Base-by-base conservation (phyloP, 2,888 invertebrate species). In the Lasioglossum marginatum region DNA sequence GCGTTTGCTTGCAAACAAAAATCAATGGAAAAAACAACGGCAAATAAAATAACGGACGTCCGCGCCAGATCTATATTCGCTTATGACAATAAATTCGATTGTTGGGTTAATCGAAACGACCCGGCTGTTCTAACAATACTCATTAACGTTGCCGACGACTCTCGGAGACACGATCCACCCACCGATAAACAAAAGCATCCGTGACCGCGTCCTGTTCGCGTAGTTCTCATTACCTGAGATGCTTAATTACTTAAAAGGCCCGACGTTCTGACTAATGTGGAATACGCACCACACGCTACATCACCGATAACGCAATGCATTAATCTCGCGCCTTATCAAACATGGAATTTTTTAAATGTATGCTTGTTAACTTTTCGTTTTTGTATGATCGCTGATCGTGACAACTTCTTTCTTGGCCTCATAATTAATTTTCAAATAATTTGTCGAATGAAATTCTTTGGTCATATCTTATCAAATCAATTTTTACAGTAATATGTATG, bases 101-200 rank as follows among this genome's bases (percentile, higher is more conserved):
- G 89, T 81, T 78, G 76, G 81, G 88, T 87, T 93, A 93, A 93
- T 93, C 91, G 92, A 92, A 93, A 92, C 89, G 87, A 91, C 91
- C 10, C 89, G 91, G 88, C 88, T 92, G 87, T 94, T 94, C 93
- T 93, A 92, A 93, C 93, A 94, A 94, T 94, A 92, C 91, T 91
- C 91, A 92, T 94, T 94, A 94, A 92, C 91, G 93, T 93, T 93
- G 93, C 93, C 93, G 91, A 87, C 86, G 83, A 5, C 27, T 12
- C 87, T 82, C 83, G 82, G 77, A 86, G 86, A 90, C 86, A 88
- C 92, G 92, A 93, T 94, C 92, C 85, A 88, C 0, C 85, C 85
- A 83, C 82, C 83, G 84, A 83, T 91, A 88, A 93, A 93, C 93
- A 92, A 93, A 92, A 91, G 88, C 87, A 80, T 77, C 81, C 81